Evolutionary conservation across 2,113 vertebrate genomes (phyloP).

Genomic region (Paraplagusia blochii): DNA sequence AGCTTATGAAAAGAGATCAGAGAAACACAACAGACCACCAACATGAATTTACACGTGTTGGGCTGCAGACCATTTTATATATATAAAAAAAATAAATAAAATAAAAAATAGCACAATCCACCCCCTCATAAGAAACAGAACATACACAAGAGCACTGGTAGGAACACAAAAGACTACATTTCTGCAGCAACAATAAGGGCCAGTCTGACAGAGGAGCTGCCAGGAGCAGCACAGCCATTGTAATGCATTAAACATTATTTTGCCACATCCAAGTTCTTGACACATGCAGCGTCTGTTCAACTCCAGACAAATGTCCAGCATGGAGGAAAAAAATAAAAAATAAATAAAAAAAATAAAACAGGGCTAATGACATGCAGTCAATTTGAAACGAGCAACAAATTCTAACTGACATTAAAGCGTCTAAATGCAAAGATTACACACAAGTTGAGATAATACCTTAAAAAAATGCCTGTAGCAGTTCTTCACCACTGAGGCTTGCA

Average conservation of each 20-base stretch:
- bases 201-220: conserved; percentile 36
- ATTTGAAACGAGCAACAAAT: conserved; percentile 2
- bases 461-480: conserved; percentile 38
- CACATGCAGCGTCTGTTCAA: conserved; percentile 37
- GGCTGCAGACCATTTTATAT: conserved; percentile 52
- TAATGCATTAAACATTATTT: conserved; percentile 60
- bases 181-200: conserved; percentile 64
- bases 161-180: conserved; percentile 56
- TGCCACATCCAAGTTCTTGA: conserved; percentile 56
- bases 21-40: conserved; percentile 29
- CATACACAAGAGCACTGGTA: conserved; percentile 42
- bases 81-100: too few species aligned
- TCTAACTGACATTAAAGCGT: conserved; percentile 1
- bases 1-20: not conserved
- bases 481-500: conserved; percentile 68
- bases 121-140: conserved; percentile 46
- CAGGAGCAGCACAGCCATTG: conserved; percentile 19
- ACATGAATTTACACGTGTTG: conserved; percentile 42
- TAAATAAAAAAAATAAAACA: not conserved
- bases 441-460: conserved; percentile 66
- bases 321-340: not conserved
- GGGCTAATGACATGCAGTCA: conserved; percentile 1
- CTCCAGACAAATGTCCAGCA: conserved; percentile 42
- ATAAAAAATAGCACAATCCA: conserved; percentile 47
- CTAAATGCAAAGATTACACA: conserved; percentile 26